phyloP scores from a whole-genome alignment of 2,113 vertebrate species.

The Felis chaus region DNA sequence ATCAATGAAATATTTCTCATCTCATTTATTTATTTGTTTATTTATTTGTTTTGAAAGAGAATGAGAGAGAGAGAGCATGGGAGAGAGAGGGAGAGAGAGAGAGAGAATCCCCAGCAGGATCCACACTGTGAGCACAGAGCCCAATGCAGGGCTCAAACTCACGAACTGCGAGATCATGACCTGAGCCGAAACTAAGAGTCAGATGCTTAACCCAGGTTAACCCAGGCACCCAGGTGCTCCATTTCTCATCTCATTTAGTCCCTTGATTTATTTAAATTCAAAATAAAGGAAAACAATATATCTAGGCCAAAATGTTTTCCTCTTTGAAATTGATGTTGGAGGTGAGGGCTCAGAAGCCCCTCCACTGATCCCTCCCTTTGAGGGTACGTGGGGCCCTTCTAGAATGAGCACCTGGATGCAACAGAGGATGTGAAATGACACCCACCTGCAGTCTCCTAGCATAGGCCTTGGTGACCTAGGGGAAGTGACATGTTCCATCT shows the following conservation, averaged over 20 bases:
- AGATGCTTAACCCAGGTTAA: too few relatives aligned
- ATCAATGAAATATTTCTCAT: conserved; percentile 42
- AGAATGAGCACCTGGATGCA: background rate
- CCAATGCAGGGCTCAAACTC: too few relatives aligned
- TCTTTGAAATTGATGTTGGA: background rate
- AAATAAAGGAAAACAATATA: background rate
- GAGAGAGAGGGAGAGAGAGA: too few relatives aligned
- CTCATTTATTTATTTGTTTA: background rate
- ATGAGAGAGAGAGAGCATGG: too few relatives aligned
- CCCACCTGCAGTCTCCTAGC: too few relatives aligned
- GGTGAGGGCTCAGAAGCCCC: background rate
- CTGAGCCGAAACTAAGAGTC: too few relatives aligned
- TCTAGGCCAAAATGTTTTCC: background rate
- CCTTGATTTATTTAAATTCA: conserved; percentile 34
- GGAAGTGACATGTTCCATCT: background rate
- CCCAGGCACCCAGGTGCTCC: too few relatives aligned
- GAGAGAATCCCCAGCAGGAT: too few relatives aligned
- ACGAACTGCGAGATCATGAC: too few relatives aligned
- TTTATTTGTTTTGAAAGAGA: too few relatives aligned
- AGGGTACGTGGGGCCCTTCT: background rate
- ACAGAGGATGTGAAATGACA: background rate
- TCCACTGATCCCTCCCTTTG: background rate
- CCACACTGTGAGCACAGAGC: too few relatives aligned
- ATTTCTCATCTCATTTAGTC: conserved; percentile 40
- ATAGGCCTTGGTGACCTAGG: background rate